These are phyloP conservation scores for Ganaspis sp. DNA, from an alignment of 1,140 invertebrate species.

Conservation along the genomic window DNA sequence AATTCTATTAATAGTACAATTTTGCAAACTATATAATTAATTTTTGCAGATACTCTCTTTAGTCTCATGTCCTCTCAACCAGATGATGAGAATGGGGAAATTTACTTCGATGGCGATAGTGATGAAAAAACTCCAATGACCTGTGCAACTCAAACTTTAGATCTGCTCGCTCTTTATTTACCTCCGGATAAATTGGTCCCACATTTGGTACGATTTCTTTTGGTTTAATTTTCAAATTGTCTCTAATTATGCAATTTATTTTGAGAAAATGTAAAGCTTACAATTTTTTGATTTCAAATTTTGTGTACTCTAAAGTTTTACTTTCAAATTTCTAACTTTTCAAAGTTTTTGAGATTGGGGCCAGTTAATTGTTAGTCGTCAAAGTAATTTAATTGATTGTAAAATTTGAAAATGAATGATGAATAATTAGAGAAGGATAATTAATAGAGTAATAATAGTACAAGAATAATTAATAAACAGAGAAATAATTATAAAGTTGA, in stretches of 20 bases:
- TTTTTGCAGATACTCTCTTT: slow-evolving; percentile 78
- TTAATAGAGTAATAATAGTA: too few species aligned
- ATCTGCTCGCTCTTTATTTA: slow-evolving; percentile 85
- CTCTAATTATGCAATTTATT: slow-evolving; percentile 33
- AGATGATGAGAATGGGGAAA: slow-evolving; percentile 80
- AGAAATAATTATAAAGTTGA: too few species aligned
- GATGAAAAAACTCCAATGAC: slow-evolving; percentile 80
- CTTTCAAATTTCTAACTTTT: too few species aligned
- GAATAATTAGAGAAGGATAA: too few species aligned
- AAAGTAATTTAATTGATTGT: too few species aligned
- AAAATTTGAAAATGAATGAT: too few species aligned
- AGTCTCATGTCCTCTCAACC: slow-evolving; percentile 80
- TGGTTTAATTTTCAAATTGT: slow-evolving; percentile 1
- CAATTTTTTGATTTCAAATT: too few species aligned
- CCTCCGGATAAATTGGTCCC: slow-evolving; percentile 87
- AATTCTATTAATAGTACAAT: background rate
- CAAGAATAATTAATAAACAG: too few species aligned
- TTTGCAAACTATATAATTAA: background rate
- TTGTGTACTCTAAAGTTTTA: too few species aligned
- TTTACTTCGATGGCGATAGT: slow-evolving; percentile 79
- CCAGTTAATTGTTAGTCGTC: too few species aligned
- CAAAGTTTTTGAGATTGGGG: too few species aligned
- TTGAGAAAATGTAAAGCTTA: too few species aligned
- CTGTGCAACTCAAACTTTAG: slow-evolving; percentile 84
- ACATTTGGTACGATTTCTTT: slow-evolving; percentile 76